phyloP scores from a whole-genome alignment of 2,113 vertebrate species.

The Eptesicus fuscus region DNA sequence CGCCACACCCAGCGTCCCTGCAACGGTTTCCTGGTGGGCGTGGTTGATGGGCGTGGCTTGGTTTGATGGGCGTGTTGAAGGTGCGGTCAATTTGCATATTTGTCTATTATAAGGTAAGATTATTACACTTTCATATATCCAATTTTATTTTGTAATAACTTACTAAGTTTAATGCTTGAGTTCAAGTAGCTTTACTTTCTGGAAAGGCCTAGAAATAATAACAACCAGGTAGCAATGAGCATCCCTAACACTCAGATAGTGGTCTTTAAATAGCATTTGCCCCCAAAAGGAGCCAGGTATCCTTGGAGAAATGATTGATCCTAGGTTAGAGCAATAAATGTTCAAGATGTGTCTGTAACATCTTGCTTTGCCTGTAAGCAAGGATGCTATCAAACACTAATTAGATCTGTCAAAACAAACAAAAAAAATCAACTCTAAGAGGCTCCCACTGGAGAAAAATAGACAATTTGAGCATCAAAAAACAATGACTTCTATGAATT shows the following conservation, averaged over 20 bases:
- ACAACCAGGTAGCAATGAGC: background rate
- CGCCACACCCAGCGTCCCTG: too few species aligned
- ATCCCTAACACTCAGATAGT: background rate
- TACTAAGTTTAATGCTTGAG: background rate
- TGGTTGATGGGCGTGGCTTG: too few species aligned
- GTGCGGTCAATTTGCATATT: too few species aligned
- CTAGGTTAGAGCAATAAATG: background rate
- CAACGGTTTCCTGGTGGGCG: too few species aligned
- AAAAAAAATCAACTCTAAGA: background rate
- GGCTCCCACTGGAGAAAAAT: background rate
- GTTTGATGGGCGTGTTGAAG: too few species aligned
- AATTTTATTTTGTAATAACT: background rate
- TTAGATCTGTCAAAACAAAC: background rate
- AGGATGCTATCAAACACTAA: background rate
- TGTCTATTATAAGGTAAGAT: too few species aligned
- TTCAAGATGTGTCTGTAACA: background rate
- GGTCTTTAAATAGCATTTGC: background rate
- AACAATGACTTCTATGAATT: background rate
- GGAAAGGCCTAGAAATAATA: background rate
- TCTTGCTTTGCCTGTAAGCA: background rate
- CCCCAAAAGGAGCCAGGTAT: background rate
- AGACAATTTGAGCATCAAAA: background rate
- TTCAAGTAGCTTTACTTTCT: background rate
- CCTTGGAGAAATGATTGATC: background rate
- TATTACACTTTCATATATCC: background rate